Evolutionary conservation across 23 tunicate genomes (phyloP).

Genomic region (Styela plicata): DNA sequence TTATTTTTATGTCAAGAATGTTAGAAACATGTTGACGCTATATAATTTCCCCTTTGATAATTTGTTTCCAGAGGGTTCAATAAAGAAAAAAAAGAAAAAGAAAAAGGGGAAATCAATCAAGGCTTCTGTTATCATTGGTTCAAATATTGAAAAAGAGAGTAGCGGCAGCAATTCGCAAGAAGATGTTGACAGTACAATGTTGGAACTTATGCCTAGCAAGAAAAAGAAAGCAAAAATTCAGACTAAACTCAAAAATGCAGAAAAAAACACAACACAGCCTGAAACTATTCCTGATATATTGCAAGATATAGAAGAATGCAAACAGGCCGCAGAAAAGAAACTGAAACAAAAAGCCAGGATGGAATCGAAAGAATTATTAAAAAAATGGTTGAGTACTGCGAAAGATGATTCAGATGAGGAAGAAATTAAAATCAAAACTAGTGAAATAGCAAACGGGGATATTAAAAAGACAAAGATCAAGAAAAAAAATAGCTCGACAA

Average conservation of each 20-base stretch:
- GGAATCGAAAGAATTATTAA: background rate
- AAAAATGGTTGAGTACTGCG: background rate
- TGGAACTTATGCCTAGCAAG: background rate
- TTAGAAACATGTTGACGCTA: too few relatives aligned
- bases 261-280: background rate
- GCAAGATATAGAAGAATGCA: background rate
- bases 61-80: background rate
- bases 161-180: background rate
- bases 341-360: constrained; percentile 2
- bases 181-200: background rate
- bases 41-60: too few relatives aligned
- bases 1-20: too few relatives aligned
- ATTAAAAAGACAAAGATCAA: too few relatives aligned
- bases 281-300: background rate
- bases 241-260: background rate
- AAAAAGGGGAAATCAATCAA: background rate
- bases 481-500: background rate
- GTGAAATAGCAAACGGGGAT: background rate
- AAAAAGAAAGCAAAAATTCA: background rate
- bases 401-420: background rate
- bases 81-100: background rate
- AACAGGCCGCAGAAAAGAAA: constrained; percentile 13
- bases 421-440: too few relatives aligned
- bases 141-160: background rate
- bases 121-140: background rate